Percentiles rank a stretch among this genome's conserved stretches.
These are phyloP conservation scores for Vulpes vulpes DNA, from an alignment of 2,113 vertebrate species.

Conservation along the genomic window DNA sequence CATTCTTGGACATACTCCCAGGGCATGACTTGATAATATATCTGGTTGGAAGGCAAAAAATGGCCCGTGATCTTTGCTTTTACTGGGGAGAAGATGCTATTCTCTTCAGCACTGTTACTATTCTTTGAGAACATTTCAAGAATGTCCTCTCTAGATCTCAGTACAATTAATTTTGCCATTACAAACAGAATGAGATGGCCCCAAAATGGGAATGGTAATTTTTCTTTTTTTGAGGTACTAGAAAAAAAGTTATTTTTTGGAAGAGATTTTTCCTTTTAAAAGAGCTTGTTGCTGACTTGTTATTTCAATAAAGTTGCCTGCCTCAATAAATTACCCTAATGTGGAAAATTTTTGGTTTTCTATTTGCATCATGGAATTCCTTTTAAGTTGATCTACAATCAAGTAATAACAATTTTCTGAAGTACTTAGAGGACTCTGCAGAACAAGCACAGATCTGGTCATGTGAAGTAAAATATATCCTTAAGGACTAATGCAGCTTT, in stretches of 20 bases:
- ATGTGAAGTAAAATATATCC: background rate
- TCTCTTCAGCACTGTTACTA: background rate
- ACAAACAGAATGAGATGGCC: background rate
- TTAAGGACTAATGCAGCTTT: background rate
- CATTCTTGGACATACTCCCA: background rate
- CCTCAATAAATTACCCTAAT: background rate
- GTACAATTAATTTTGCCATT: background rate
- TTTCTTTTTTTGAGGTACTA: background rate
- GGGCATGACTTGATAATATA: background rate
- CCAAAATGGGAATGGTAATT: background rate
- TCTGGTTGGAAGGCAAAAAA: background rate
- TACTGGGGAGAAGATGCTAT: background rate
- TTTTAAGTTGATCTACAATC: background rate
- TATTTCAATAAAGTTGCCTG: background rate
- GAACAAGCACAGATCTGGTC: background rate
- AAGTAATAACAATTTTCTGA: background rate
- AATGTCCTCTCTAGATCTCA: background rate
- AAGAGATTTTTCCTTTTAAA: background rate
- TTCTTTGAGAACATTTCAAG: background rate
- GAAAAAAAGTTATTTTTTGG: background rate
- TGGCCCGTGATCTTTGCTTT: background rate
- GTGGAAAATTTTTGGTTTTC: background rate
- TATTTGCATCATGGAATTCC: background rate
- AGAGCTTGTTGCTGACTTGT: background rate
- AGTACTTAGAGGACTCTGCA: background rate